A percentile compares a stretch with the other conserved stretches of the same genome.
Conservation (phyloP, 2,113 vertebrate genomes). For the Antechinus flavipes region DNA sequence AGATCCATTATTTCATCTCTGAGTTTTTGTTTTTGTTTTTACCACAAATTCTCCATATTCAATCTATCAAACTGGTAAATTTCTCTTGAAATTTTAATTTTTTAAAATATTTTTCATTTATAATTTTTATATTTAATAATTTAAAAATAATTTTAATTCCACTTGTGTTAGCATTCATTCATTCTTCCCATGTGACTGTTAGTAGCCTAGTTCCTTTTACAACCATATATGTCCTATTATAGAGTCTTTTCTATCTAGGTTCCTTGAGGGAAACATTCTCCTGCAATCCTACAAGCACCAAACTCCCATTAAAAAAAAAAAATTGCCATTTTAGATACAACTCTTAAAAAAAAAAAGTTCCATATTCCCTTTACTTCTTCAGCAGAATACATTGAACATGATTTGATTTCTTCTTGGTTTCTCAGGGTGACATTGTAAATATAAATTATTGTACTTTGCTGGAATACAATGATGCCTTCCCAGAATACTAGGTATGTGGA, state of each 20-base stretch:
- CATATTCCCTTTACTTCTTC: not conserved
- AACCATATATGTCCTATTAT: not conserved
- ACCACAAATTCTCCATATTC: not conserved
- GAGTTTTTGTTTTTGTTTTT: not conserved
- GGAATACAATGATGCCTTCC: not conserved
- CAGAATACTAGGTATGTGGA: not conserved
- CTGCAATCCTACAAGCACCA: not conserved
- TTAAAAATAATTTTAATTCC: not conserved
- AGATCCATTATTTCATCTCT: not conserved
- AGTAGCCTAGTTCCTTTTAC: not conserved
- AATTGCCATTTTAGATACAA: not conserved
- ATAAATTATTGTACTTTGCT: not conserved
- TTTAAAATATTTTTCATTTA: no score
- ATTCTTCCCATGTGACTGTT: not conserved
- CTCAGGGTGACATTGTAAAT: not conserved
- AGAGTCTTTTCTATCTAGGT: not conserved
- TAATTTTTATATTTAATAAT: no score
- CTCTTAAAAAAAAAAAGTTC: not conserved
- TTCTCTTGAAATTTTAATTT: not conserved
- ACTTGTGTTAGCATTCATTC: not conserved
- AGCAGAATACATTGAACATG: not conserved
- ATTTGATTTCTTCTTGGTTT: slow-evolving; percentile 28
- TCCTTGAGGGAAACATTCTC: not conserved
- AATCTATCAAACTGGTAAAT: not conserved
- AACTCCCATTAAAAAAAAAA: not conserved